These are phyloP conservation scores for Montipora sp. DNA, from an alignment of 64 coral and sea anemone genomes.

Conservation along the genomic window DNA sequence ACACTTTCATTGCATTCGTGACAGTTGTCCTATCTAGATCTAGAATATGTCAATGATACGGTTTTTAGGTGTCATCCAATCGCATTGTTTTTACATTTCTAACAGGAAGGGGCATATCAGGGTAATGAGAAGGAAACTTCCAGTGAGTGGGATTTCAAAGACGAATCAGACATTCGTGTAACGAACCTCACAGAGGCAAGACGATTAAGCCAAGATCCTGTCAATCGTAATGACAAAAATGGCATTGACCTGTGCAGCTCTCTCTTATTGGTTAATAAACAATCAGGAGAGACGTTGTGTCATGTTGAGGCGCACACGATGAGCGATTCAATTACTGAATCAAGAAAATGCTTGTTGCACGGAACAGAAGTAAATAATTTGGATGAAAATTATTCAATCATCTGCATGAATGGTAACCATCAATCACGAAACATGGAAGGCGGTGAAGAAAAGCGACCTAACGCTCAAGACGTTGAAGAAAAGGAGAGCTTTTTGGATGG, in stretches of 20 bases:
- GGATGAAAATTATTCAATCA: not conserved
- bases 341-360: not conserved
- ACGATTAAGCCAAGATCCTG: not conserved
- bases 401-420: not conserved
- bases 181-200: not conserved
- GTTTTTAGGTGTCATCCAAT: not conserved
- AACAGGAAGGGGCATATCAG: not conserved
- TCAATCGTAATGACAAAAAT: not conserved
- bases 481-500: not conserved
- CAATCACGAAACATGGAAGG: not conserved
- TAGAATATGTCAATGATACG: not conserved
- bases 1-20: too few species aligned
- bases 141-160: conserved; percentile 22
- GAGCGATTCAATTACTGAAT: not conserved
- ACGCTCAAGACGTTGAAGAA: not conserved
- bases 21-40: not conserved
- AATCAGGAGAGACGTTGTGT: not conserved
- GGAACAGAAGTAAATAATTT: not conserved
- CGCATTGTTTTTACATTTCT: not conserved
- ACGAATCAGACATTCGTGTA: conserved; percentile 4
- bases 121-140: not conserved
- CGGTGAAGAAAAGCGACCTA: not conserved
- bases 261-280: not conserved
- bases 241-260: not conserved
- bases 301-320: too few species aligned